These are phyloP conservation scores for Poeciliopsis infans DNA, from an alignment of 2,797 vertebrate genomes.

Conservation along the genomic window DNA sequence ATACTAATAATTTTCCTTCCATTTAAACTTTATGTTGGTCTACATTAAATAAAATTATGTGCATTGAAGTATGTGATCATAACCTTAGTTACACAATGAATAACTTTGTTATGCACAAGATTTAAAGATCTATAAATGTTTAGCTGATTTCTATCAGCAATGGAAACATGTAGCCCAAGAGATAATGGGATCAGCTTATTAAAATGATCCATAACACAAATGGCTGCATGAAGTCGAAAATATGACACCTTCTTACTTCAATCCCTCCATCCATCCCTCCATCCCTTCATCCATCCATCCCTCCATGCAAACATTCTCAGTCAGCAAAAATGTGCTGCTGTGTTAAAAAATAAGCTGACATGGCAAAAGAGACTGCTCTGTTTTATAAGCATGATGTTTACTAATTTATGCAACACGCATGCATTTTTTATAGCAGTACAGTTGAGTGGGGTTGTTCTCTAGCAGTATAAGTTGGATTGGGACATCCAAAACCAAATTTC, in stretches of 20 bases:
- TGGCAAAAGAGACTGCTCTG: constrained; percentile 3
- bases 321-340: background rate
- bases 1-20: background rate
- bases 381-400: background rate
- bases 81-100: background rate
- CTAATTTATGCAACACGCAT: background rate
- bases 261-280: too few species aligned
- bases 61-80: background rate
- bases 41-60: background rate
- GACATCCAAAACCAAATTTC: constrained; percentile 9
- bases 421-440: background rate
- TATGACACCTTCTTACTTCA: background rate
- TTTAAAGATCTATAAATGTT: background rate
- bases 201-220: background rate
- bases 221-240: background rate
- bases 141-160: background rate
- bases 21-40: background rate
- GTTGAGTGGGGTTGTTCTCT: background rate
- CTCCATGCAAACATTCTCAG: too few species aligned
- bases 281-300: too few species aligned
- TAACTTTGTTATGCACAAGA: background rate
- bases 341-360: background rate
- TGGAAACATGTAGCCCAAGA: background rate
- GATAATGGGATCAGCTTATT: background rate
- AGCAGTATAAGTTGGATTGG: background rate